phyloP scores from a whole-genome alignment of 2,797 vertebrate species.

The Sternarchorhynchus goeldii region DNA sequence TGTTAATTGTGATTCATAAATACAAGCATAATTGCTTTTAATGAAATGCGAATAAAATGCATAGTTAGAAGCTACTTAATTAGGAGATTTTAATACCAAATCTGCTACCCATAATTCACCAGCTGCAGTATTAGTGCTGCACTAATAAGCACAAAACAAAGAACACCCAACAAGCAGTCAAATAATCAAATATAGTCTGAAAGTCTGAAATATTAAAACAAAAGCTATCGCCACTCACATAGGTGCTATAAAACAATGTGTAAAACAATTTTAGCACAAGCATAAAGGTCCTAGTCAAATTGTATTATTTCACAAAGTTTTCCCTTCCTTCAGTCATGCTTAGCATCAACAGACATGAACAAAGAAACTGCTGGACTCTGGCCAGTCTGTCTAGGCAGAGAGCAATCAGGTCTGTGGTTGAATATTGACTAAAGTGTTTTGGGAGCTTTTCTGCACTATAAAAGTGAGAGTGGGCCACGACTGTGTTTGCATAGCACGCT shows the following conservation, averaged over 20 bases:
- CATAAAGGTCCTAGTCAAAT: too few species aligned
- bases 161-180: background rate
- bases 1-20: slow-evolving; percentile 34
- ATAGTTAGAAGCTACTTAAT: slow-evolving; percentile 13
- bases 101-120: slow-evolving; percentile 32
- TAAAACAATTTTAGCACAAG: too few species aligned
- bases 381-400: background rate
- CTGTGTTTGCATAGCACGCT: slow-evolving; percentile 60
- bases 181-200: background rate
- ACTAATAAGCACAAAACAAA: slow-evolving; percentile 15
- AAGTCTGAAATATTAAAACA: background rate
- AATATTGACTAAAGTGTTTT: slow-evolving; percentile 56
- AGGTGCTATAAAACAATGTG: too few species aligned
- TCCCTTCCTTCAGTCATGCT: too few species aligned
- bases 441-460: slow-evolving; percentile 11
- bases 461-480: slow-evolving; percentile 45
- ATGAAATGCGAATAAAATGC: slow-evolving; percentile 44
- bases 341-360: background rate
- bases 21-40: slow-evolving; percentile 16
- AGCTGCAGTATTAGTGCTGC: slow-evolving; percentile 31
- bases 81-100: slow-evolving; percentile 31
- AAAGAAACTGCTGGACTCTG: background rate
- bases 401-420: slow-evolving; percentile 50
- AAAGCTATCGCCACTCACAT: too few species aligned
- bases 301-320: too few species aligned